These are phyloP conservation scores for Pristionchus fissidentatus DNA, from an alignment of 2,888 invertebrate genomes.

Conservation along the genomic window DNA sequence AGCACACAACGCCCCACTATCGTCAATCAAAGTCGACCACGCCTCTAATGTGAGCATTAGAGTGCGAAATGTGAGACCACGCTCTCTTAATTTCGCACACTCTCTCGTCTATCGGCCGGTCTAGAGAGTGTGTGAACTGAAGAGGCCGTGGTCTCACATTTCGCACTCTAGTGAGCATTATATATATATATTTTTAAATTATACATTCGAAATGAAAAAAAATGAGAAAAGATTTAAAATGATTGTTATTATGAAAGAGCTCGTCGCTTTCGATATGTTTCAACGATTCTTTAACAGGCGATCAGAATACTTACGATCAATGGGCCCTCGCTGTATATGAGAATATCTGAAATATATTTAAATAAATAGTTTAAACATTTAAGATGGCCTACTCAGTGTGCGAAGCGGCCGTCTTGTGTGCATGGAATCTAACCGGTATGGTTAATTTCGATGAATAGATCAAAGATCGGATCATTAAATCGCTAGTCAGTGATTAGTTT, in stretches of 20 bases:
- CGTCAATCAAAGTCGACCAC: slow-evolving; percentile 56
- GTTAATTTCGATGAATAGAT: slow-evolving; percentile 45
- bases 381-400: slow-evolving; percentile 65
- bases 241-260: background rate
- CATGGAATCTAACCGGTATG: slow-evolving; percentile 65
- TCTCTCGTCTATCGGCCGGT: no score
- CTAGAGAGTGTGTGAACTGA: no score
- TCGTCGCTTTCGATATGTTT: background rate
- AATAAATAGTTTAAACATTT: slow-evolving; percentile 52
- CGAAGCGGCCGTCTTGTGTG: slow-evolving; percentile 69
- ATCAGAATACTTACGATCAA: background rate
- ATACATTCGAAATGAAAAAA: no score
- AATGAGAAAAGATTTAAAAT: no score
- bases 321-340: no score
- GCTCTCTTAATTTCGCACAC: no score
- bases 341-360: background rate
- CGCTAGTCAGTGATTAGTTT: background rate
- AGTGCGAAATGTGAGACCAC: no score
- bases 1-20: slow-evolving; percentile 66
- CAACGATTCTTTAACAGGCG: background rate
- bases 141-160: no score
- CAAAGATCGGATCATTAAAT: background rate
- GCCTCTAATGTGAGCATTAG: slow-evolving; percentile 48
- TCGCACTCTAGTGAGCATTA: no score
- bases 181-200: no score